phyloP scores from a whole-genome alignment of 2,888 invertebrate species.

The Euplagia quadripunctaria region DNA sequence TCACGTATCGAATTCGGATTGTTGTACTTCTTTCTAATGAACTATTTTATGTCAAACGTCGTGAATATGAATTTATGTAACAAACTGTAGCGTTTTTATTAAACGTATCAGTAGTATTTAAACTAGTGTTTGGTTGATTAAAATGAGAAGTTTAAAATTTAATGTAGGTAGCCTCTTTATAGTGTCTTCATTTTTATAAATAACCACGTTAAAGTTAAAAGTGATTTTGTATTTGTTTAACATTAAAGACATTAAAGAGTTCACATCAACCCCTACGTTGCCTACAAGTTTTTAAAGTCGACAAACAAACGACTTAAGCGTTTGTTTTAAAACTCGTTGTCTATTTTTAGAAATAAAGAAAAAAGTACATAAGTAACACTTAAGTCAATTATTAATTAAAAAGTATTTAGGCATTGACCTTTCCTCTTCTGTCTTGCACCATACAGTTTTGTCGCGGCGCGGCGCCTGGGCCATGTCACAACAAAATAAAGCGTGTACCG shows the following conservation, averaged over 20 bases:
- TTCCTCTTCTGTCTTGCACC: constrained; percentile 53
- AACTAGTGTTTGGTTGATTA: too few relatives aligned
- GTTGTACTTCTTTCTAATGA: constrained; percentile 82
- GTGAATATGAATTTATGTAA: constrained; percentile 43
- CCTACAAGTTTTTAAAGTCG: too few relatives aligned
- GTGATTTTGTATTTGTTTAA: too few relatives aligned
- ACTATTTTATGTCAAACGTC: constrained; percentile 81
- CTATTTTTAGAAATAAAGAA: neutral
- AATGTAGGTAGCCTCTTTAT: too few relatives aligned
- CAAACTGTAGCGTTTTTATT: constrained; percentile 52
- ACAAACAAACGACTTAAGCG: too few relatives aligned
- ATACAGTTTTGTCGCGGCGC: constrained; percentile 54
- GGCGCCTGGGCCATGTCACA: constrained; percentile 80
- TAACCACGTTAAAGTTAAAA: too few relatives aligned
- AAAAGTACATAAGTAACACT: neutral
- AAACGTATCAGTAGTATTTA: neutral
- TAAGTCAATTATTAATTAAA: neutral
- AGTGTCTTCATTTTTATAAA: too few relatives aligned
- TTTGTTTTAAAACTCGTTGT: too few relatives aligned
- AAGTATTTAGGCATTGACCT: neutral
- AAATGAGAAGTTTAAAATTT: too few relatives aligned
- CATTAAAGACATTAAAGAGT: too few relatives aligned
- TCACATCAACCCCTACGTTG: too few relatives aligned
- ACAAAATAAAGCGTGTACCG: constrained; percentile 71
- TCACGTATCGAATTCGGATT: constrained; percentile 81